Conservation (phyloP, 2,113 vertebrate genomes). For the Echinops telfairi region DNA sequence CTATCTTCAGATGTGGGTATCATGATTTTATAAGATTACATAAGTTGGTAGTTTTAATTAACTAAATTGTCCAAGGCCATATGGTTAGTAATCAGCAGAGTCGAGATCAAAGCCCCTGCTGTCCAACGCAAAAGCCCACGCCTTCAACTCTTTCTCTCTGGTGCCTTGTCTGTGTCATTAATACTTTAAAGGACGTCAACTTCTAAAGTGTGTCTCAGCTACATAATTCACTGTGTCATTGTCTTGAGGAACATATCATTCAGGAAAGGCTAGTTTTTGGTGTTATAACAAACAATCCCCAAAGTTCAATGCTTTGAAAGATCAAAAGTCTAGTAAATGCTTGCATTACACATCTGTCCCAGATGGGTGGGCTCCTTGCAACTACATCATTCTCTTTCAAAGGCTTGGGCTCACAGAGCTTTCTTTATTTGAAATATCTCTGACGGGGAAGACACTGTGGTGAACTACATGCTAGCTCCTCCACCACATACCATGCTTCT, state of each 20-base stretch:
- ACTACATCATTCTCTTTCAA: background rate
- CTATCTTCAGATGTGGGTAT: background rate
- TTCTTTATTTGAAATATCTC: background rate
- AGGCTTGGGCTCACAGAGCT: background rate
- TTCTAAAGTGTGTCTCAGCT: background rate
- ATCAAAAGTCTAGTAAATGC: background rate
- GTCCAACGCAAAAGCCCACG: background rate
- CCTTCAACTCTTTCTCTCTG: background rate
- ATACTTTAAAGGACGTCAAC: background rate
- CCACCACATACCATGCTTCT: no score
- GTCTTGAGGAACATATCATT: background rate
- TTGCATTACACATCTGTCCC: no score
- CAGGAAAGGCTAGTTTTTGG: background rate
- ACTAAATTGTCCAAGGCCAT: background rate
- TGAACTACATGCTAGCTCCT: background rate
- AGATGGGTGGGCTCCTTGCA: background rate
- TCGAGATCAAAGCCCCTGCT: background rate
- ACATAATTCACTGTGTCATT: background rate
- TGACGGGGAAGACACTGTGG: background rate
- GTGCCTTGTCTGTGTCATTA: background rate
- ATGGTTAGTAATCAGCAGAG: background rate
- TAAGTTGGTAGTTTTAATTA: background rate
- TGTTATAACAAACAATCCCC: background rate
- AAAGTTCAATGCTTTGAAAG: background rate
- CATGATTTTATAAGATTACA: constrained; percentile 6